These are phyloP conservation scores for Strigamia crassipes DNA, from an alignment of 2,888 invertebrate genomes.

Conservation along the genomic window DNA sequence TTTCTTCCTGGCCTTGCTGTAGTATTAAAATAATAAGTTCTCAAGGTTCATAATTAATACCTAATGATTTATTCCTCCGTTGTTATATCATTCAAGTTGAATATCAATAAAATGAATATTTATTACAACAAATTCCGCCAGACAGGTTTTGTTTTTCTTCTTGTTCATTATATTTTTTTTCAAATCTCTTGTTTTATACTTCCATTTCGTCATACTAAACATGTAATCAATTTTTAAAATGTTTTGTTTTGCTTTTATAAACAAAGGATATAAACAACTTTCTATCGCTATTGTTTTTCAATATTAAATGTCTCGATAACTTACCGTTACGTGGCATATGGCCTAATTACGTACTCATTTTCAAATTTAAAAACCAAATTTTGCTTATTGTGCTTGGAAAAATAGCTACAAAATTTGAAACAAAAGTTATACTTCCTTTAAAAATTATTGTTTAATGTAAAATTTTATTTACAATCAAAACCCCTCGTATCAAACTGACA, in stretches of 20 bases:
- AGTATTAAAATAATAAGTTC: neutral
- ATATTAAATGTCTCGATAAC: neutral
- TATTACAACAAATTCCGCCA: too few relatives aligned
- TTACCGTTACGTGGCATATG: neutral
- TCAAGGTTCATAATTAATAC: conserved; percentile 2
- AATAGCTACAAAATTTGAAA: neutral
- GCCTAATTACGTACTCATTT: conserved; percentile 4
- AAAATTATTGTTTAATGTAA: too few relatives aligned
- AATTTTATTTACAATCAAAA: too few relatives aligned
- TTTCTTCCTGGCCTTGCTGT: conserved; percentile 30
- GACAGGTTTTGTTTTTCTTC: too few relatives aligned
- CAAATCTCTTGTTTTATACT: too few relatives aligned
- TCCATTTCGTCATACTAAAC: neutral
- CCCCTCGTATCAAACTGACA: too few relatives aligned
- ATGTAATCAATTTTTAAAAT: neutral
- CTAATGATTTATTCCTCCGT: neutral
- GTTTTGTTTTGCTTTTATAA: neutral
- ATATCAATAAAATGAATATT: neutral
- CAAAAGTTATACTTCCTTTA: neutral
- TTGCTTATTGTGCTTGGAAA: neutral
- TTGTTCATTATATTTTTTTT: too few relatives aligned
- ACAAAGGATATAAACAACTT: neutral
- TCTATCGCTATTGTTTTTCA: neutral
- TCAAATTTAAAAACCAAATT: neutral
- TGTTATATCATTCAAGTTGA: neutral